These are phyloP conservation scores for Sminthurinus aureus DNA, from an alignment of 2,888 invertebrate species.

Conservation along the genomic window DNA sequence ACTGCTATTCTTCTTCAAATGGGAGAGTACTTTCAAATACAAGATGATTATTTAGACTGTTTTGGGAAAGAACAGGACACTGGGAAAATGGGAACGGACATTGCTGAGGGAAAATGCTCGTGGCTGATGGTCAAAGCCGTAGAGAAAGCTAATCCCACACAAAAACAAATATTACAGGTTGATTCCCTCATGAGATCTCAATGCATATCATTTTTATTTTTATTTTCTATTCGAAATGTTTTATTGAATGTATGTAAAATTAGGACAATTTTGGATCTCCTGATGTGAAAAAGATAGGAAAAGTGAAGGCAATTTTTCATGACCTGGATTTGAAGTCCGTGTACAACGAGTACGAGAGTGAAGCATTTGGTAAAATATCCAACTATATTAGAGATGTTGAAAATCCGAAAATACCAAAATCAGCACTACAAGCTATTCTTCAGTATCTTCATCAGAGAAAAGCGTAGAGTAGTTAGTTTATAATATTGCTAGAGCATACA, in stretches of 20 bases:
- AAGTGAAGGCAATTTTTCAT: neutral
- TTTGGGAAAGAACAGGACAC: constrained; percentile 85
- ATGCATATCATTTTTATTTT: neutral
- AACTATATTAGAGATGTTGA: too few species aligned
- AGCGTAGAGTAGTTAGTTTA: too few species aligned
- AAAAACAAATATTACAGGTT: constrained; percentile 75
- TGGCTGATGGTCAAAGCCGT: constrained; percentile 93
- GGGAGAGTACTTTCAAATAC: constrained; percentile 95
- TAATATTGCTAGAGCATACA: too few species aligned
- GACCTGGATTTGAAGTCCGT: constrained; percentile 5
- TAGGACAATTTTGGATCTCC: too few species aligned
- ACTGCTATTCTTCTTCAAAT: constrained; percentile 68
- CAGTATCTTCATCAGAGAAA: too few species aligned
- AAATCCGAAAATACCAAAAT: too few species aligned
- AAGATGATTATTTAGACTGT: constrained; percentile 91
- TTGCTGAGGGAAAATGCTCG: constrained; percentile 94
- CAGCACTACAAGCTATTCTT: too few species aligned
- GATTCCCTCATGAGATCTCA: constrained; percentile 30
- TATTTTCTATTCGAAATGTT: too few species aligned
- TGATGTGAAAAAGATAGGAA: neutral
- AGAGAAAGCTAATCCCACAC: constrained; percentile 76
- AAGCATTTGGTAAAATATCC: too few species aligned
- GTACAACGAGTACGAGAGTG: too few species aligned
- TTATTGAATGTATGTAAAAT: too few species aligned
- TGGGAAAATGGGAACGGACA: constrained; percentile 91